Percentiles rank a stretch among this genome's conserved stretches.
These are phyloP conservation scores for Cichladusa arquata DNA, from an alignment of 2,113 vertebrate genomes.

Conservation along the genomic window DNA sequence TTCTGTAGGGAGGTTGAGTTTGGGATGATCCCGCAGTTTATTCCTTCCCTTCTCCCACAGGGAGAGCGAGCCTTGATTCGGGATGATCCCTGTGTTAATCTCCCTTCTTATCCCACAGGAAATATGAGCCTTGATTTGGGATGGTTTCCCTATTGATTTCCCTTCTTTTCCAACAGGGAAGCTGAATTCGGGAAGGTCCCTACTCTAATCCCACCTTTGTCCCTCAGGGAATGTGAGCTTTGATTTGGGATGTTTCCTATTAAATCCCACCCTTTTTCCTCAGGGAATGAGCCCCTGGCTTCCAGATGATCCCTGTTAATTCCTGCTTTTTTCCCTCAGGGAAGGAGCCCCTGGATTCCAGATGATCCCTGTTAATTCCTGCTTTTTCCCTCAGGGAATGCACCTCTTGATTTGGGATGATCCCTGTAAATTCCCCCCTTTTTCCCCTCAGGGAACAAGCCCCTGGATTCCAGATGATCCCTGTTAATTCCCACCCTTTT, in stretches of 20 bases:
- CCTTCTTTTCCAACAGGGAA: not conserved
- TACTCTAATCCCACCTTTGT: not conserved
- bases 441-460: not conserved
- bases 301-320: too few species aligned
- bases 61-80: accelerated
- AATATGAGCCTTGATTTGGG: not conserved
- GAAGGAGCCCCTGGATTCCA: not conserved
- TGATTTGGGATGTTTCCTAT: too few species aligned
- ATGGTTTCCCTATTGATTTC: too few species aligned
- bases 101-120: accelerated
- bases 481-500: accelerated
- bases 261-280: not conserved
- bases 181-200: not conserved
- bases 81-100: not conserved
- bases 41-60: not conserved
- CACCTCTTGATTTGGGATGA: accelerated
- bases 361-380: too few species aligned
- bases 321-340: too few species aligned
- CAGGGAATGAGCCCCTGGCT: too few species aligned
- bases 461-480: too few species aligned
- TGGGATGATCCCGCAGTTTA: not conserved
- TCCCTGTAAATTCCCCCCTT: accelerated
- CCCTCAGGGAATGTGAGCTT: not conserved
- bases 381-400: not conserved
- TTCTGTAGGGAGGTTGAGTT: not conserved